These are phyloP conservation scores for Henicopernis longicauda DNA, from an alignment of 2,113 vertebrate species.

Conservation along the genomic window DNA sequence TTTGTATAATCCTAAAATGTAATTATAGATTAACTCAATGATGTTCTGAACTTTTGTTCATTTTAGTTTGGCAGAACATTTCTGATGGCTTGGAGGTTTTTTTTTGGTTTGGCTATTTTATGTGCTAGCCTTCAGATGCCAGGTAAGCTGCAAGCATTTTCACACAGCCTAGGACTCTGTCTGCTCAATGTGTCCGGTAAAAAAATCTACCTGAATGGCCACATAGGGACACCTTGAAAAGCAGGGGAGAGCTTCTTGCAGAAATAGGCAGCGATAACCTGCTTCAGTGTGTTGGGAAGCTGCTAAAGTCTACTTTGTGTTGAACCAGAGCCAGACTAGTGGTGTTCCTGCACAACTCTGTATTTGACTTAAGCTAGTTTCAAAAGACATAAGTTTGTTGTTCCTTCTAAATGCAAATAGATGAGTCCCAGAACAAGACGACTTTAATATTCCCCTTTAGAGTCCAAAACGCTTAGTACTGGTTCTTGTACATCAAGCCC, in stretches of 20 bases:
- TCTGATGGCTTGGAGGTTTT: neutral
- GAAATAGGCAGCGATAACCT: neutral
- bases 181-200: neutral
- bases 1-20: neutral
- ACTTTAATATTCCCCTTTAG: neutral
- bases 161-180: neutral
- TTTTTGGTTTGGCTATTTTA: neutral
- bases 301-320: neutral
- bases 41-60: neutral
- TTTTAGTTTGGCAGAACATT: neutral
- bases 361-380: neutral
- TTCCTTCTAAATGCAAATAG: neutral
- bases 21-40: neutral
- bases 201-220: neutral
- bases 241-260: neutral
- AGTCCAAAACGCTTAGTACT: neutral
- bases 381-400: neutral
- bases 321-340: neutral
- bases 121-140: neutral
- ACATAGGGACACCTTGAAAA: neutral
- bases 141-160: neutral
- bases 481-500: neutral
- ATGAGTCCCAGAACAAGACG: neutral
- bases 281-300: neutral
- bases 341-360: neutral